phyloP scores from a whole-genome alignment of 92 coral and sea anemone species.

The Porites rus region DNA sequence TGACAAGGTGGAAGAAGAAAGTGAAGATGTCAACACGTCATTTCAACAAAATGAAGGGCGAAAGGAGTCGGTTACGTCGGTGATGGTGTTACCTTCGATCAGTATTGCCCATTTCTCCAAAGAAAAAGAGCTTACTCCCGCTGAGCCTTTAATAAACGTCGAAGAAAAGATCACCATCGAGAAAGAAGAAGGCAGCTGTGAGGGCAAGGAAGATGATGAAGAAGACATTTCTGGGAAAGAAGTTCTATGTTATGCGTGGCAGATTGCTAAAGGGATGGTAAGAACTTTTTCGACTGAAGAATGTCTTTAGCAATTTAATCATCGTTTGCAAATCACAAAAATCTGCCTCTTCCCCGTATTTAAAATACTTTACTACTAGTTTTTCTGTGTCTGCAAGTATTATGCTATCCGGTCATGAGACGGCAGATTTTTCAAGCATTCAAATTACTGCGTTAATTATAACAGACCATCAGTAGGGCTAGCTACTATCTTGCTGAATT shows the following conservation, averaged over 20 bases:
- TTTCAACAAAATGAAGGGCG: not conserved
- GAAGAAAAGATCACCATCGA: not conserved
- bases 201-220: conserved; percentile 44
- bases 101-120: not conserved
- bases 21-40: not conserved
- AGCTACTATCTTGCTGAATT: no score
- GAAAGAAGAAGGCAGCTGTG: conserved; percentile 7
- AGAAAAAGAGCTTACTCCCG: not conserved
- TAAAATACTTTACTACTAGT: no score
- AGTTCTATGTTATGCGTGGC: conserved; percentile 80
- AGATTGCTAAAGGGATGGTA: conserved; percentile 83
- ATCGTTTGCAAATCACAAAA: no score
- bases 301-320: no score
- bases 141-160: not conserved
- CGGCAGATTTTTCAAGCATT: no score
- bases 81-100: not conserved
- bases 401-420: no score
- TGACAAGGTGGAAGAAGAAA: not conserved
- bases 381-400: no score
- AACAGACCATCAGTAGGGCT: no score
- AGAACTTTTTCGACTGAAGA: not conserved
- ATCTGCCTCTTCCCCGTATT: no score
- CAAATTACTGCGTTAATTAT: no score
- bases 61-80: not conserved
- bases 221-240: conserved; percentile 64